Conservation (phyloP, 2,113 vertebrate genomes). For the Ptychochromis oligacanthus region DNA sequence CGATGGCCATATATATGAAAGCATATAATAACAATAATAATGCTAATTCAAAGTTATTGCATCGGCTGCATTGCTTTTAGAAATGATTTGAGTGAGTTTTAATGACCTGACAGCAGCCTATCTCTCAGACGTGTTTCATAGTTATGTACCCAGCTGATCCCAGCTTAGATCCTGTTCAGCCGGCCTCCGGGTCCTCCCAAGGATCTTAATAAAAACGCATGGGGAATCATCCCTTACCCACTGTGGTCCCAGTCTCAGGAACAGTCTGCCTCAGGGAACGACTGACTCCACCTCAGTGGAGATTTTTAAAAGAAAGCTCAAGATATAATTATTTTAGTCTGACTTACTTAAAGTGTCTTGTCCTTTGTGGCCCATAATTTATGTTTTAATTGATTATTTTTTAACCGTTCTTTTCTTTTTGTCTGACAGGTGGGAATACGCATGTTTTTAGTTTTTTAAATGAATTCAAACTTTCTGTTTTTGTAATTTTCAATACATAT, state of each 20-base stretch:
- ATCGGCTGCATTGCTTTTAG: neutral
- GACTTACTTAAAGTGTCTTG: neutral
- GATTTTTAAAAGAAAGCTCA: neutral
- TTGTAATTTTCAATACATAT: neutral
- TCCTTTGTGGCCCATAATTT: neutral
- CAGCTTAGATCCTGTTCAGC: neutral
- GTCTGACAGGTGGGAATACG: too few relatives aligned
- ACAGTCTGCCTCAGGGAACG: neutral
- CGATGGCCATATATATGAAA: neutral
- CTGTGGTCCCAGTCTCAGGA: neutral
- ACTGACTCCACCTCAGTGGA: neutral
- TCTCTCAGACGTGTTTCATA: neutral
- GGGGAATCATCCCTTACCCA: neutral
- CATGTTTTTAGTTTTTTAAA: neutral
- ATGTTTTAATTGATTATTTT: neutral
- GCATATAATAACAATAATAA: neutral
- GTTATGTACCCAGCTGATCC: neutral
- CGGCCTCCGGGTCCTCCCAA: neutral
- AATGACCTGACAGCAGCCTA: neutral
- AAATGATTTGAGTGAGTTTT: neutral
- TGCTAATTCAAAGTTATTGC: neutral
- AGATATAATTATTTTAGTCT: neutral
- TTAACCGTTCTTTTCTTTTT: neutral
- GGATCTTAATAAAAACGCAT: slow-evolving; percentile 4
- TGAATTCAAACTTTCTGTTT: neutral